Evolutionary conservation across 2,888 invertebrate genomes (phyloP), one percentile per base, ranked within the genome.

Genomic region (Tiphia femorata): DNA sequence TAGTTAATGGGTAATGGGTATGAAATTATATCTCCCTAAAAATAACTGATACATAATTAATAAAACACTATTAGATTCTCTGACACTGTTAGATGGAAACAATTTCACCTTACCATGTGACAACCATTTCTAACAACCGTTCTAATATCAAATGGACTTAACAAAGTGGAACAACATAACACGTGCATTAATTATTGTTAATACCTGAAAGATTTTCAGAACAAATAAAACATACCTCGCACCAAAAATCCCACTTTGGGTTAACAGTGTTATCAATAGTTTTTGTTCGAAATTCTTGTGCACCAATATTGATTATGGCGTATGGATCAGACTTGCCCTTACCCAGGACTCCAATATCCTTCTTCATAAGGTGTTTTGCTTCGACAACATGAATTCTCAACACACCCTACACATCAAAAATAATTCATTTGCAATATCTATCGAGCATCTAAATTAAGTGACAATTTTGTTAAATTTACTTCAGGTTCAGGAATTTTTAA

Each of bases 281-380:
- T 84, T 95, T 92, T 0, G 98, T 98, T 83, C 92, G 92, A 86
- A 94, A 97, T 83, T 93, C 92, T 85, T 97, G 95, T 0, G 96
- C 94, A 49, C 98, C 98, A 59, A 99, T 95, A 75, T 90, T 91
- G 77, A 96, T 87, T 49, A 96, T 89, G 41, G 94, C 94, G 84
- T 98, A 99, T 2, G 99, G 98, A 87, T 99, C 98, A 0, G 97
- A 97, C 86, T 98, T 98, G 80, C 97, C 96, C 86, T 94, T 94
- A 80, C 95, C 96, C 75, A 98, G 84, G 83, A 98, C 87, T 38
- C 94, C 90, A 42, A 97, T 92, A 84, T 99, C 99, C 85, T 96
- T 97, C 84, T 95, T 97, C 92, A 96, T 96, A 17, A 99, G 88
- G 84, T 98, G 93, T 82, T 94, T 93, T 6, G 96, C 98, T 86